Evolutionary conservation across 2,113 vertebrate species (phyloP).

Genomic region (Piprites chloris): DNA sequence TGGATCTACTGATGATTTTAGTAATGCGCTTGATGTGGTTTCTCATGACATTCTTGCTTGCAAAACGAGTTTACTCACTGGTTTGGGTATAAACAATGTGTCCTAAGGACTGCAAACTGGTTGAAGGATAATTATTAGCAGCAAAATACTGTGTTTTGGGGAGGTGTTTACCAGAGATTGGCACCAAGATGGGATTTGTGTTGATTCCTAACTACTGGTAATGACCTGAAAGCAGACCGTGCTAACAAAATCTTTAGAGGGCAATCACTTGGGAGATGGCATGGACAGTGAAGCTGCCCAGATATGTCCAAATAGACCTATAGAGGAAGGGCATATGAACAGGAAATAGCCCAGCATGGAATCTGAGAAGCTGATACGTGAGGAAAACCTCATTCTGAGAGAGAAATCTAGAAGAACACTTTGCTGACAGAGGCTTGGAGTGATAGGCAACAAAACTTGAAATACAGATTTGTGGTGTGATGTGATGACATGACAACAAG

Average conservation of each 20-base stretch:
- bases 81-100: not conserved
- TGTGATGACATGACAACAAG: not conserved
- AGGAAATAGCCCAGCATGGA: not conserved
- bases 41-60: not conserved
- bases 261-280: not conserved
- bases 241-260: not conserved
- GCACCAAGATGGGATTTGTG: not conserved
- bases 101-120: not conserved
- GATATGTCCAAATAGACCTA: not conserved
- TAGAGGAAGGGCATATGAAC: not conserved
- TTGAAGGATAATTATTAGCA: slow-evolving; percentile 10
- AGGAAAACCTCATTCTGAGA: not conserved
- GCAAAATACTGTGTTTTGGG: accelerated
- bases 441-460: not conserved
- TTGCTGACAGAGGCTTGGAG: not conserved
- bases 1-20: slow-evolving; percentile 16
- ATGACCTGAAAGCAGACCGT: not conserved
- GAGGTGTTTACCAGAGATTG: not conserved
- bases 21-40: slow-evolving; percentile 27
- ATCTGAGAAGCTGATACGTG: not conserved
- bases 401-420: not conserved
- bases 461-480: not conserved
- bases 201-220: not conserved
- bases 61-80: slow-evolving; percentile 33
- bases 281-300: not conserved